Conservation (phyloP, 2,113 vertebrate species). For the Chitala chitala region DNA sequence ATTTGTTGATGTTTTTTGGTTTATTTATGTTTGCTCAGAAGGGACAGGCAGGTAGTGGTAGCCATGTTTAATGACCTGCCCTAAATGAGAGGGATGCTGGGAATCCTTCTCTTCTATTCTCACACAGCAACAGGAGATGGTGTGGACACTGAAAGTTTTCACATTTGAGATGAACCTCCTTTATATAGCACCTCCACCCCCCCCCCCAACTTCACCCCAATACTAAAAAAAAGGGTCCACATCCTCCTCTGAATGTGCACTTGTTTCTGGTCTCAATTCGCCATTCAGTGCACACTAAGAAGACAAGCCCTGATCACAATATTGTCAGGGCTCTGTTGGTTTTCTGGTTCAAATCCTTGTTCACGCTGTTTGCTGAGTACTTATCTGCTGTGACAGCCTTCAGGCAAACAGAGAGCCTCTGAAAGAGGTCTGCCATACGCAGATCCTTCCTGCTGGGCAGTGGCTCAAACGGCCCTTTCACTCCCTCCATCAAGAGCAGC, state of each 20-base stretch:
- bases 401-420: conserved; percentile 84
- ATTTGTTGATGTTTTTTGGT: too few species aligned
- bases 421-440: conserved; percentile 91
- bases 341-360: conserved; percentile 98
- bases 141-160: neutral
- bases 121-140: neutral
- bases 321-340: conserved; percentile 86
- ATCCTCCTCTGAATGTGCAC: conserved; percentile 65
- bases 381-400: conserved; percentile 96
- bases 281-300: conserved; percentile 71
- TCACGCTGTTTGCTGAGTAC: conserved; percentile 98
- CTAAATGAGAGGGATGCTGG: neutral
- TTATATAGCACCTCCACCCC: neutral
- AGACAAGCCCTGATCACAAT: conserved; percentile 79
- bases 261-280: conserved; percentile 72
- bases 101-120: neutral
- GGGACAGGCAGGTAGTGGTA: too few species aligned
- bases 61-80: too few species aligned
- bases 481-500: conserved; percentile 94
- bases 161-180: neutral
- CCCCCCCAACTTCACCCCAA: conserved; percentile 10
- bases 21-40: too few species aligned
- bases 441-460: conserved; percentile 91
- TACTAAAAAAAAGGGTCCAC: conserved; percentile 57
- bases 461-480: conserved; percentile 86